Conservation (phyloP, 2,888 invertebrate species). For the Caradrina kadenii region DNA sequence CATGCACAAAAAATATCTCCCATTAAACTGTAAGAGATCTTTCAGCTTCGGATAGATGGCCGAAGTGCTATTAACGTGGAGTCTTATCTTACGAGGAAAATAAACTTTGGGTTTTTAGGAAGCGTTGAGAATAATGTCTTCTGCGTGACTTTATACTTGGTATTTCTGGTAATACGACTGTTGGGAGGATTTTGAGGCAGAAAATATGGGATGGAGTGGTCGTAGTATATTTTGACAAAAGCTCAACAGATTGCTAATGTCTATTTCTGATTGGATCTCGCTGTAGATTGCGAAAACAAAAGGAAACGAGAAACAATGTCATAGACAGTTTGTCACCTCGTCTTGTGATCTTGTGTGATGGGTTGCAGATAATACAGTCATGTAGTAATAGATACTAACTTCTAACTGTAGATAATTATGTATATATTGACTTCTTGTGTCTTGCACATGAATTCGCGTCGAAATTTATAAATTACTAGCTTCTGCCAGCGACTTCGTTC, state of each 20-base stretch:
- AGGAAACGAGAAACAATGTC: conserved; percentile 2
- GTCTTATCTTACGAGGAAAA: conserved; percentile 76
- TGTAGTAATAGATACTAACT: no score
- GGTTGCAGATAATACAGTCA: background rate
- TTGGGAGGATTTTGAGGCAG: conserved; percentile 1
- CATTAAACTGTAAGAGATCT: conserved; percentile 87
- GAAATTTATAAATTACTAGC: no score
- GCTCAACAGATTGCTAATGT: background rate
- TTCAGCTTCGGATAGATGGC: conserved; percentile 81
- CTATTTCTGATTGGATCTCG: conserved; percentile 23
- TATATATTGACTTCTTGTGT: no score
- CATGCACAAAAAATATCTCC: conserved; percentile 87
- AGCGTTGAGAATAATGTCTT: conserved; percentile 47
- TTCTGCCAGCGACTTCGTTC: no score
- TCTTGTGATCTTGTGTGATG: background rate
- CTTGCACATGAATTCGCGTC: no score
- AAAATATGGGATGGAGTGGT: conserved; percentile 1
- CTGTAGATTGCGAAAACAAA: conserved; percentile 18
- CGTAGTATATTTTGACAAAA: background rate
- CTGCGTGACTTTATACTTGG: conserved; percentile 55
- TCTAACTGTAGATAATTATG: no score
- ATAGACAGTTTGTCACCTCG: conserved; percentile 31
- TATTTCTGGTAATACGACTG: conserved; percentile 38
- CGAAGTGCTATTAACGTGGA: conserved; percentile 71
- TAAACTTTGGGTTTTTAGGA: conserved; percentile 54